Evolutionary conservation across 2,888 invertebrate genomes (phyloP).

Genomic region (Plusia festucae): DNA sequence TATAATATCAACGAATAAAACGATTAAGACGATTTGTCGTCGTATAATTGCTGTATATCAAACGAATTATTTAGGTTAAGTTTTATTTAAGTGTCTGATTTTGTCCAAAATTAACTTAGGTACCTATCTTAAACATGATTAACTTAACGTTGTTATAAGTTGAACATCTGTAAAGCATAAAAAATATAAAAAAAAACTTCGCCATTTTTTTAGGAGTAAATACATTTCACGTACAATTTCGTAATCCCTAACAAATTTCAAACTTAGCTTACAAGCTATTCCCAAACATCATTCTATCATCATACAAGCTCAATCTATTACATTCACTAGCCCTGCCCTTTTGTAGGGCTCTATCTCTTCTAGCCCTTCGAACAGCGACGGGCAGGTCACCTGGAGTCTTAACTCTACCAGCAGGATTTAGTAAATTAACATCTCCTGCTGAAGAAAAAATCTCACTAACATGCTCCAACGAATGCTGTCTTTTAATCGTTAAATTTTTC

Average conservation of each 20-base stretch:
- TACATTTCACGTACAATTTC: background rate
- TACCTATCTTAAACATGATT: too few species aligned
- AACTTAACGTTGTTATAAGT: too few species aligned
- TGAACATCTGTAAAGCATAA: too few species aligned
- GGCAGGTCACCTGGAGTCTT: conserved; percentile 96
- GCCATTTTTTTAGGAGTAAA: background rate
- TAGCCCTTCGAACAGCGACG: conserved; percentile 92
- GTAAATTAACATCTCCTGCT: conserved; percentile 91
- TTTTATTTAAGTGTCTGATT: too few species aligned
- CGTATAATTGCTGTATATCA: too few species aligned
- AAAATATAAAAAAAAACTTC: too few species aligned
- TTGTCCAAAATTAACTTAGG: too few species aligned
- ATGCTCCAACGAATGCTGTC: conserved; percentile 93
- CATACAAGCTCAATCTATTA: conserved; percentile 95
- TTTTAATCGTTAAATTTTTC: conserved; percentile 78
- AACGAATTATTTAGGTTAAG: too few species aligned
- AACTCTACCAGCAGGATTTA: conserved; percentile 93
- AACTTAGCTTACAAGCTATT: conserved; percentile 79
- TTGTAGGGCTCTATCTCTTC: conserved; percentile 90
- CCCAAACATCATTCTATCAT: conserved; percentile 96
- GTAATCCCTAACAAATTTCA: background rate
- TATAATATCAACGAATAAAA: too few species aligned
- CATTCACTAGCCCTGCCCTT: conserved; percentile 84
- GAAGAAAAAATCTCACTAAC: conserved; percentile 93
- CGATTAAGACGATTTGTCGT: too few species aligned